phyloP scores from a whole-genome alignment of 2,113 vertebrate genomes.

The Bos javanicus region DNA sequence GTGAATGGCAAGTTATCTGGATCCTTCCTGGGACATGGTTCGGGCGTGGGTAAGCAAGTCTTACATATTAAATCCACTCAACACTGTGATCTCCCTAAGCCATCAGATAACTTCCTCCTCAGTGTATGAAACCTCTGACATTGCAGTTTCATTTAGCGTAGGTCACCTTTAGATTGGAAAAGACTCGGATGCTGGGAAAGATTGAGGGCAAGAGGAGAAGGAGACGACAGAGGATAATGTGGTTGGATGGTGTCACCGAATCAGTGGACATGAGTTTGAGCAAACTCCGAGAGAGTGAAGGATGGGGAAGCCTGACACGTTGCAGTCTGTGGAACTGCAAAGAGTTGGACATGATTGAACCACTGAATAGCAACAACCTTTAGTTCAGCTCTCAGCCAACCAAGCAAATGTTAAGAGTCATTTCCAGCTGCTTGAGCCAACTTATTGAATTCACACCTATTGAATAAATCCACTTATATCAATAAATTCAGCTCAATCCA shows the following conservation, averaged over 20 bases:
- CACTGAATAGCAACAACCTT: not conserved
- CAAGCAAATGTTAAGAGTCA: not conserved
- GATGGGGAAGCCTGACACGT: not conserved
- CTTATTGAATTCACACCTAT: not conserved
- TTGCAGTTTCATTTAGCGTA: not conserved
- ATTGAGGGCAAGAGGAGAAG: not conserved
- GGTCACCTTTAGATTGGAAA: not conserved
- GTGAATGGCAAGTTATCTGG: not conserved
- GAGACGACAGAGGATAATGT: not conserved
- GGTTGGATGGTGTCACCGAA: not conserved
- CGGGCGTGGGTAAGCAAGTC: not conserved
- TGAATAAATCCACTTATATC: not conserved
- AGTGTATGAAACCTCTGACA: not conserved
- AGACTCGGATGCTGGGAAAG: not conserved
- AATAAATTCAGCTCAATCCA: not conserved
- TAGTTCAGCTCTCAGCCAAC: not conserved
- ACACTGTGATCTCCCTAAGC: not conserved
- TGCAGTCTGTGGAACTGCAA: fast-evolving
- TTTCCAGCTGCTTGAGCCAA: not conserved
- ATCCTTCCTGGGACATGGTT: not conserved
- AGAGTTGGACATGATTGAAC: not conserved
- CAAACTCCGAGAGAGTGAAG: not conserved
- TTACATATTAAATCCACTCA: not conserved
- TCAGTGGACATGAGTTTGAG: not conserved
- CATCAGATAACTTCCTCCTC: not conserved